Percentiles rank a stretch among this genome's conserved stretches.
Evolutionary conservation across 2,113 vertebrate genomes (phyloP).

Genomic region (Chiloscyllium plagiosum): DNA sequence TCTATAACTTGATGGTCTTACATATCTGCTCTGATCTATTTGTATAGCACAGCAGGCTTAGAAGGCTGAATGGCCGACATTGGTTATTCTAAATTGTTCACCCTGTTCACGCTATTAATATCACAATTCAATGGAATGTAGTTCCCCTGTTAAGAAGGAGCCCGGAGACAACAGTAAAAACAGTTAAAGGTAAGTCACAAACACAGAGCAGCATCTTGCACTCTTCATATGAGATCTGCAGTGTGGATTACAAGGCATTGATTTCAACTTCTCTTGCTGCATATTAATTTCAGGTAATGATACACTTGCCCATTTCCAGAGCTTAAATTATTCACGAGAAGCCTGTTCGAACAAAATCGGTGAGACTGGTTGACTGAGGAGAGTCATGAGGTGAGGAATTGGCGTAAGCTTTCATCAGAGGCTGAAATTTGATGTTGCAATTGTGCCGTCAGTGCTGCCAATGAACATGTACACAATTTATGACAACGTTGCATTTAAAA

Average conservation of each 20-base stretch:
- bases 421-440: neutral
- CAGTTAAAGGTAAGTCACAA: neutral
- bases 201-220: neutral
- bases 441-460: no score
- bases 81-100: no score
- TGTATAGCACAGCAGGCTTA: neutral
- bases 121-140: neutral
- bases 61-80: neutral
- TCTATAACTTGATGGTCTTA: neutral
- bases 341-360: neutral
- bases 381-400: neutral
- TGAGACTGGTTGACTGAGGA: conserved; percentile 9
- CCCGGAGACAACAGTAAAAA: neutral
- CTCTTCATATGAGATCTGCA: neutral
- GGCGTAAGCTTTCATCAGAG: neutral
- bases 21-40: neutral
- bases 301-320: conserved; percentile 11
- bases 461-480: neutral
- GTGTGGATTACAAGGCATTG: conserved; percentile 10
- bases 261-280: neutral
- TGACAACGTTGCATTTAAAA: neutral
- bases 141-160: neutral
- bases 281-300: conserved; percentile 23
- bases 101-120: neutral
- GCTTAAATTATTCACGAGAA: conserved; percentile 22